Evolutionary conservation across 1,140 invertebrate species (phyloP).

Genomic region (Anastatus disparis): DNA sequence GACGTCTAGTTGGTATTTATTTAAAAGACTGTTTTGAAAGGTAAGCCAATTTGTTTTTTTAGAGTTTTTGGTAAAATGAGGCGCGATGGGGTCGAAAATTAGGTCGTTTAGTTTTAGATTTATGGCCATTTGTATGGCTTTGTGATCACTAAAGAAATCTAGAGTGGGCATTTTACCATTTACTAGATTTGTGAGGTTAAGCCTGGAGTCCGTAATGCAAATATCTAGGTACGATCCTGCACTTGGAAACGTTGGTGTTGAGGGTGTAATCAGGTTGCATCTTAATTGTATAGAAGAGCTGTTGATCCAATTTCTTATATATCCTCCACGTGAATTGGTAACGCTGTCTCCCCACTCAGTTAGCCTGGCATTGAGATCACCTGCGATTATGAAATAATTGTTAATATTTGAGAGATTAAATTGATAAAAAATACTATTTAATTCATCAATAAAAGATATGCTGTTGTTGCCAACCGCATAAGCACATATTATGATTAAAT

Average conservation of each 20-base stretch:
- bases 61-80: not conserved
- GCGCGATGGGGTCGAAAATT: too few relatives aligned
- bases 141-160: not conserved
- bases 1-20: not conserved
- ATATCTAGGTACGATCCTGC: not conserved
- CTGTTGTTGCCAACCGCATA: slow-evolving; percentile 4
- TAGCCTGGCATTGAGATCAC: slow-evolving; percentile 11
- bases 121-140: not conserved
- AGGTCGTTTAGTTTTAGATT: not conserved
- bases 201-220: not conserved
- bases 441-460: slow-evolving; percentile 20
- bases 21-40: not conserved
- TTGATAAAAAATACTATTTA: not conserved
- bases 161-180: not conserved
- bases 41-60: not conserved
- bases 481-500: slow-evolving; percentile 29
- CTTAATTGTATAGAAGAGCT: not conserved
- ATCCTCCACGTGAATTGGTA: not conserved
- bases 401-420: not conserved
- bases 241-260: not conserved
- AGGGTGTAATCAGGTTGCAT: not conserved
- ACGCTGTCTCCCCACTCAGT: not conserved
- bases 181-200: not conserved
- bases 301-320: not conserved
- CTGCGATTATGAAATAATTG: slow-evolving; percentile 30